Evolutionary conservation across 2,888 invertebrate species (phyloP), one percentile per base, ranked within the genome.

Genomic region (Cyclophora albipunctata): DNA sequence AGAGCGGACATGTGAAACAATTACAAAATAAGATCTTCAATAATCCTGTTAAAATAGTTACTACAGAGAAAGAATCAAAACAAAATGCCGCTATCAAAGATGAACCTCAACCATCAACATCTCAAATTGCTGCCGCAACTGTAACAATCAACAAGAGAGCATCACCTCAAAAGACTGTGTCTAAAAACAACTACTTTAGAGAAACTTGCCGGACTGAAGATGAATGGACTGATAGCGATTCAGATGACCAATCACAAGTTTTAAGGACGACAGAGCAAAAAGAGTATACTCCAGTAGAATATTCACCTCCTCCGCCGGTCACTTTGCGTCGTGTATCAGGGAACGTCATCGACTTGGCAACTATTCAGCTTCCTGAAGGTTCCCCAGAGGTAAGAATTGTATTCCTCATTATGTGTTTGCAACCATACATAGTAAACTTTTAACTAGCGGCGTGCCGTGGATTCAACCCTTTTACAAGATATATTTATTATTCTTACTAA

Each of bases 151-250:
- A 65, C 63, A 46, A 57, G 75, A 4, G 81, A 3, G 58, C 69
- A 3, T 62, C 73, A 35, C 52, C 66, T 7, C 64, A 70, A 50
- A 48, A 60, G 3, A 67, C 73, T 0, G 61, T 73, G 2, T 57
- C 69, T 41, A 71, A 71, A 59, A 75, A 78, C 54, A 87, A 85
- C 58, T 92, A 84, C 62, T 89, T 89, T 66, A 86, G 89, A 7
- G 92, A 92, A 71, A 91, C 92, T 2, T 92, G 92, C 66, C 90
- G 91, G 47, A 91, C 92, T 34, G 91, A 92, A 69, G 91, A 91
- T 53, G 91, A 91, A 65, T 91, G 91, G 80, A 90, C 90, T 0
- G 89, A 86, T 34, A 87, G 87, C 55, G 86, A 86, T 51, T 73
- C 80, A n/a, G 86, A 85, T 46, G 78, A 80, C 49, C 75, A 74